A percentile compares a stretch with the other conserved stretches of the same genome.
Conservation (phyloP, 2,888 invertebrate genomes). For the Lasioglossum morio region DNA sequence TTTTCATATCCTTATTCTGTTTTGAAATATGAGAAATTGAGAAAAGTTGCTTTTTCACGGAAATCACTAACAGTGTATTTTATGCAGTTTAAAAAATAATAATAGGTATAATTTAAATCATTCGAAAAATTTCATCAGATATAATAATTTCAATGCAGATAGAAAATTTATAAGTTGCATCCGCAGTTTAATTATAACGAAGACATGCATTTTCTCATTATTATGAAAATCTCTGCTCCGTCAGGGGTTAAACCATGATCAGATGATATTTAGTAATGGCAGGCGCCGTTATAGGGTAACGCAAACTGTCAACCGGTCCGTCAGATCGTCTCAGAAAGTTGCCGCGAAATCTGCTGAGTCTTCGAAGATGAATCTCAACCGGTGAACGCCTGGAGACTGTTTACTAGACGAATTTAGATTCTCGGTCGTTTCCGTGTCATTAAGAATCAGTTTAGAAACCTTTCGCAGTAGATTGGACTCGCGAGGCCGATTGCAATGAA, state of each 20-base stretch:
- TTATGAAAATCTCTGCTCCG: not conserved
- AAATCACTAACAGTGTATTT: too few relatives aligned
- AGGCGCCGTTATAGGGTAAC: not conserved
- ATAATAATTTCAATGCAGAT: too few relatives aligned
- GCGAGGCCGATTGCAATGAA: not conserved
- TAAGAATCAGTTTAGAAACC: not conserved
- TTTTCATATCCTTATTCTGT: too few relatives aligned
- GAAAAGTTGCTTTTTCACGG: too few relatives aligned
- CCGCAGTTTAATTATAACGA: too few relatives aligned
- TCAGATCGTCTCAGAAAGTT: not conserved
- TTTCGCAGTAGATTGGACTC: not conserved
- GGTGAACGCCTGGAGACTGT: constrained; percentile 6
- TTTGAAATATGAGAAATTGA: too few relatives aligned
- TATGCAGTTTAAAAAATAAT: too few relatives aligned
- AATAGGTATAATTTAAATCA: too few relatives aligned
- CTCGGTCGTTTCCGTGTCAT: constrained; percentile 5
- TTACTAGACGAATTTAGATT: constrained; percentile 10
- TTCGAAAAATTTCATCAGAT: too few relatives aligned
- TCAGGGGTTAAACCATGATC: not conserved
- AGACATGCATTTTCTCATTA: not conserved
- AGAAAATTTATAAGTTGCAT: too few relatives aligned
- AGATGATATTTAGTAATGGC: not conserved
- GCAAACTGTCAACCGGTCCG: not conserved
- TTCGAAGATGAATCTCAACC: constrained; percentile 6
- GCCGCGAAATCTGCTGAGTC: not conserved